Percentiles rank a stretch among this genome's conserved stretches.
Evolutionary conservation across 2,113 vertebrate genomes (phyloP).

Genomic region (Sterna hirundo): DNA sequence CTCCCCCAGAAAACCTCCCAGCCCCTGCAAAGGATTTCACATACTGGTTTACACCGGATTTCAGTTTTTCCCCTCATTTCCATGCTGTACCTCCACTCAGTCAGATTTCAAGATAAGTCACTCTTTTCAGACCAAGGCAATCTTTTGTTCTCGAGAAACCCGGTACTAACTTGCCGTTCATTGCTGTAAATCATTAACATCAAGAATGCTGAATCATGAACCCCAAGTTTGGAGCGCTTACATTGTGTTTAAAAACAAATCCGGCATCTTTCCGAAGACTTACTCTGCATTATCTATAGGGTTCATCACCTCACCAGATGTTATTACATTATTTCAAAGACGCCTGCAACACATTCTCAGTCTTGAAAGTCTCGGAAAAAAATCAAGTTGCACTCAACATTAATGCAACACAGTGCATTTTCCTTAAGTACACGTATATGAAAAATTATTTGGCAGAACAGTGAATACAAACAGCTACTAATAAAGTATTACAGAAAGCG

Average conservation of each 20-base stretch:
- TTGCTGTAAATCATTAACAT: not conserved
- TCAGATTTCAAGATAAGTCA: not conserved
- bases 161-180: not conserved
- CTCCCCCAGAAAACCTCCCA: not conserved
- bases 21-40: not conserved
- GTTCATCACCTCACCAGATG: not conserved
- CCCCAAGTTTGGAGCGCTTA: not conserved
- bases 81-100: not conserved
- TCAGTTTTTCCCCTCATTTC: not conserved
- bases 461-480: not conserved
- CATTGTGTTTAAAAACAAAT: not conserved
- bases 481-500: not conserved
- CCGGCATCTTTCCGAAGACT: not conserved
- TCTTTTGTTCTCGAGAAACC: not conserved
- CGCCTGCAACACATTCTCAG: not conserved
- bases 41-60: not conserved
- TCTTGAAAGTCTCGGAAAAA: not conserved
- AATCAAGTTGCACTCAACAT: not conserved
- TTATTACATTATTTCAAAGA: not conserved
- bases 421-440: not conserved
- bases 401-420: not conserved
- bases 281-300: not conserved
- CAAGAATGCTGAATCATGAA: not conserved
- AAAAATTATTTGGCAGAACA: not conserved
- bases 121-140: not conserved